Base-by-base conservation (phyloP, 2,113 vertebrate species). In the Bos indicus region DNA sequence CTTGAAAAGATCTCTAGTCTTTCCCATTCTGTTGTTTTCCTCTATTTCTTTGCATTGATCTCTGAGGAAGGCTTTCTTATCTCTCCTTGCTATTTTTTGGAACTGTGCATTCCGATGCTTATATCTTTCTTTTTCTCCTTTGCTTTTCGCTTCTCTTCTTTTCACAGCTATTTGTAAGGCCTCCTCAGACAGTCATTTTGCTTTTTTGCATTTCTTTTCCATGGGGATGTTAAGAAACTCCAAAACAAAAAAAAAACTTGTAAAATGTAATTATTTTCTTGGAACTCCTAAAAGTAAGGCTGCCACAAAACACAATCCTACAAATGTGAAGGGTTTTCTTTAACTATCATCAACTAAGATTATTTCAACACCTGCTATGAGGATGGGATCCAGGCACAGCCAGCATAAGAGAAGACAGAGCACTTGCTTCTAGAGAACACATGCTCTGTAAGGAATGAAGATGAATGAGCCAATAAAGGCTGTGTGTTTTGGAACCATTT, bases 231-330 rank as follows among this genome's bases (percentile, higher is more conserved):
- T 71, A 95, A 40, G 8, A 30, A 86, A 36, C 7, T 94, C 56
- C 62, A 26, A 97, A 90, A 95, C 52, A 97, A 90, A 95, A 57
- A 57, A 59, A 57, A 83, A 91, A 57, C 6, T 60, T 95, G 28
- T 25, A 9, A 96, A 89, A 92, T 87, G 17, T 48, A 84, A 86
- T 84, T 96, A 40, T 77, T 97, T 85, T 77, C n/a, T 89, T 59
- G 80, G 16, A 64, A 82, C 19, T 74, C 86, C 43, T 59, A 51
- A 89, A 48, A 84, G 25, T 46, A 62, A 43, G 15, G 52, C 67
- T 88, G 67, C 59, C 57, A 77, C 15, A 71, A 71, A 85, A 94
- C 28, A 89, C 14, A 57, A 91, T 92, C 26, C 23, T 36, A 94
- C 94, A 67, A 62, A 56, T 16, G 8, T 28, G 48, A 77, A 43